A percentile compares a stretch with the other conserved stretches of the same genome.
Evolutionary conservation across 2,797 vertebrate genomes (phyloP).

Genomic region (Malacoctenus gilli): DNA sequence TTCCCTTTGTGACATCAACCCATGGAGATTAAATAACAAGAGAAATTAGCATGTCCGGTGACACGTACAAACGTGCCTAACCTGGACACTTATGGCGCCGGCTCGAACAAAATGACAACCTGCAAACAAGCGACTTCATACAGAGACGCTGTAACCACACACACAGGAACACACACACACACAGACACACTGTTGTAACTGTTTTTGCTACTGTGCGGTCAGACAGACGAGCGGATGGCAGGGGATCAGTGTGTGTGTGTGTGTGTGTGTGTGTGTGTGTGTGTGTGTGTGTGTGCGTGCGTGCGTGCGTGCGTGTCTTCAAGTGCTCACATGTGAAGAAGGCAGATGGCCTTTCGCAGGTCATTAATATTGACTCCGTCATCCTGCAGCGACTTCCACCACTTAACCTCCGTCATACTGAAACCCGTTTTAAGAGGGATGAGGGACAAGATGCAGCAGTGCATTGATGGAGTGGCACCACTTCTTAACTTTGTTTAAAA

Average conservation of each 20-base stretch:
- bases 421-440: constrained; percentile 18
- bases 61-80: no score
- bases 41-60: no score
- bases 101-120: background rate
- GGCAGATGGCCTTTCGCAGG: constrained; percentile 45
- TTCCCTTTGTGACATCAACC: background rate
- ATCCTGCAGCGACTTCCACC: constrained; percentile 35
- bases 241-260: background rate
- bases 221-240: background rate
- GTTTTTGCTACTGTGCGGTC: constrained; percentile 19
- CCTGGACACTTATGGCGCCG: background rate
- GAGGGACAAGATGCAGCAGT: no score
- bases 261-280: background rate
- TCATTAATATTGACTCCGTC: constrained; percentile 46
- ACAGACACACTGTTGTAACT: constrained; percentile 2
- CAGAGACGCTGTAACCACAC: background rate
- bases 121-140: background rate
- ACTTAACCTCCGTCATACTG: constrained; percentile 32
- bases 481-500: no score
- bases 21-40: no score
- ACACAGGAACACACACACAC: background rate
- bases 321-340: constrained; percentile 1
- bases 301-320: background rate
- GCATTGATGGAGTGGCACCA: no score
- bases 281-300: background rate